phyloP scores from a whole-genome alignment of 2,797 vertebrate species.

The Micropoecilia bifurca region DNA sequence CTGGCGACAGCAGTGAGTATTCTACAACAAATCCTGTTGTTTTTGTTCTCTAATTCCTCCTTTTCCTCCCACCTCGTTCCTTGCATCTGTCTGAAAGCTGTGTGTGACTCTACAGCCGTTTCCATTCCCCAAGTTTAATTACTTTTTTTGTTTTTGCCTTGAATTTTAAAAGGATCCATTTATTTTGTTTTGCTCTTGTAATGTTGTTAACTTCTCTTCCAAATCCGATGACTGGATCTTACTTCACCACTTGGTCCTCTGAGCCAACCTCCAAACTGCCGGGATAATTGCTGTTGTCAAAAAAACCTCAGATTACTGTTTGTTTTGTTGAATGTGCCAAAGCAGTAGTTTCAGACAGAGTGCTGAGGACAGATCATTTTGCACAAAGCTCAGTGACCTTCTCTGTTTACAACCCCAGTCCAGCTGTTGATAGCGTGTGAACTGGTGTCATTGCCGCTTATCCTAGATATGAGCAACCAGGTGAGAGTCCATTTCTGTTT shows the following conservation, averaged over 20 bases:
- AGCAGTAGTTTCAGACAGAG: slow-evolving; percentile 58
- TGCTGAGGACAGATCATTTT: slow-evolving; percentile 35
- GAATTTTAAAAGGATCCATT: slow-evolving; percentile 21
- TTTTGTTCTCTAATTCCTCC: slow-evolving; percentile 32
- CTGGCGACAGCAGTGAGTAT: slow-evolving; percentile 81
- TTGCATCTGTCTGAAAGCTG: slow-evolving; percentile 25
- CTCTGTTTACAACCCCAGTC: slow-evolving; percentile 30
- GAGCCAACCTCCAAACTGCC: slow-evolving; percentile 49
- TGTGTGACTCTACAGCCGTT: slow-evolving; percentile 7
- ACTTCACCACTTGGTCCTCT: slow-evolving; percentile 36
- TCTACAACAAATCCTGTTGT: slow-evolving; percentile 40
- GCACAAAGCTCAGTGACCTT: slow-evolving; percentile 36
- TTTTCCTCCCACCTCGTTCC: slow-evolving; percentile 28
- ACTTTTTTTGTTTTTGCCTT: slow-evolving; percentile 9
- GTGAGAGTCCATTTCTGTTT: slow-evolving; percentile 45
- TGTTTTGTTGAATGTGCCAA: slow-evolving; percentile 49
- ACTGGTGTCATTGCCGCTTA: slow-evolving; percentile 2
- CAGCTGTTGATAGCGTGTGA: slow-evolving; percentile 8
- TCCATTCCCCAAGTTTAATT: slow-evolving; percentile 9
- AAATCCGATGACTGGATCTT: slow-evolving; percentile 22
- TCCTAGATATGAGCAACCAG: slow-evolving; percentile 10
- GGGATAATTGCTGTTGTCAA: slow-evolving; percentile 66
- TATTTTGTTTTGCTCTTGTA: slow-evolving; percentile 20
- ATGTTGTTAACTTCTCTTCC: slow-evolving; percentile 14
- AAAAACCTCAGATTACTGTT: slow-evolving; percentile 58